phyloP scores from a whole-genome alignment of 1,140 invertebrate genomes.

The Platorchestia sp. region DNA sequence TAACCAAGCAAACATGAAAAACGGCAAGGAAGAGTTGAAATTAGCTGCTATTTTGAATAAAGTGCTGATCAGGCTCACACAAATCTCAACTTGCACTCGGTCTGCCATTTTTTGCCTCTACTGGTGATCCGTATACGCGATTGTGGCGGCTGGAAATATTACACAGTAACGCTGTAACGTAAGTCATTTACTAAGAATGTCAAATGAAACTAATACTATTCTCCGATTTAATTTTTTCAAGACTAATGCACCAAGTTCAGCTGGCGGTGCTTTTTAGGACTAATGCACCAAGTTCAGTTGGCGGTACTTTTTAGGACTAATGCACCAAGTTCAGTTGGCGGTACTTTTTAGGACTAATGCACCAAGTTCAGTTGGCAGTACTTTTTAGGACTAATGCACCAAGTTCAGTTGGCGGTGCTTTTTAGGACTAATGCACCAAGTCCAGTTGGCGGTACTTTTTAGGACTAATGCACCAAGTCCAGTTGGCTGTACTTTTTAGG shows the following conservation, averaged over 20 bases:
- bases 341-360: neutral
- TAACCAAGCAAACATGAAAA: neutral
- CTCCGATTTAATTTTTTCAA: neutral
- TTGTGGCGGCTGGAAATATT: neutral
- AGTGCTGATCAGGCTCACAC: neutral
- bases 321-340: neutral
- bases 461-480: neutral
- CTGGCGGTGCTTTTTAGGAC: neutral
- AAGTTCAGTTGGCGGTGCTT: neutral
- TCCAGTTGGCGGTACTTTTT: neutral
- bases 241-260: neutral
- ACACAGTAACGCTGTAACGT: neutral
- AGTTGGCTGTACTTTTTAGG: neutral
- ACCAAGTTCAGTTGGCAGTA: neutral
- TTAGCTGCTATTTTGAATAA: neutral
- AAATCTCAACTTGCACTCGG: neutral
- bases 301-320: neutral
- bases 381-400: neutral
- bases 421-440: neutral
- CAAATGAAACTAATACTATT: neutral
- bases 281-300: neutral
- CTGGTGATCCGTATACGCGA: neutral
- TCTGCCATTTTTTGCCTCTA: neutral
- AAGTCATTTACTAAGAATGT: neutral
- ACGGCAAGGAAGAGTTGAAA: neutral